Evolutionary conservation across 2,888 invertebrate species (phyloP), one percentile per base, ranked within the genome.

Genomic region (Mechanitis messenoides): DNA sequence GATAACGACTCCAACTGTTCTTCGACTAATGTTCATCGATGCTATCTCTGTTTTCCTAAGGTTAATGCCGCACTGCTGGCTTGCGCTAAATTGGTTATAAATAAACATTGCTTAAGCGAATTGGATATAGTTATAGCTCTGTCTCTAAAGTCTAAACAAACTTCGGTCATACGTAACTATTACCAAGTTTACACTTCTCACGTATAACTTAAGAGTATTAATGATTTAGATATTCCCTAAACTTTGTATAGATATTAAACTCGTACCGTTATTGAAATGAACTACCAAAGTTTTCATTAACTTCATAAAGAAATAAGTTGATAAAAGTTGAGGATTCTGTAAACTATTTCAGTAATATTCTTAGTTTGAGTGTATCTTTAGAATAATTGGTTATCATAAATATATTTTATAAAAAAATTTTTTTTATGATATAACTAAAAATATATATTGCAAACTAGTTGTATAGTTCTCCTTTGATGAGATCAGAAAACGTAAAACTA

Each of bases 171-270:
- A 83, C 61, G 62, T 54, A 68, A 83, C 82, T 31, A 78, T 76
- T 71, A 67, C 70, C 71, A 81, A 81, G 77, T 79, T 79, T 66
- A 67, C 83, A 81, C 76, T 84, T 84, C 72, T 74, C 77, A 82
- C 80, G 79, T 81, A 78, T 81, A 81, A 83, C 80, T 85, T 84
- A 81, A 82, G 79, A 78, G 73, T 79, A 85, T 84, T 82, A 84
- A 83, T 79, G 78, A 79, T 80, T 77, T 77, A 79, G 75, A 73
- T 74, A 74, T 75, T 76, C 78, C 74, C 77, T 76, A 74, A 80
- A 81, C 78, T 84, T 80, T 63, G 70, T 68, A 71, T 75, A 74
- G 57, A 33, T 76, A 81, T 79, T 77, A 78, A 81, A 81, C 81
- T 77, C 75, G 64, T 61, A 80, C 73, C 79, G 78, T 74, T 77